Evolutionary conservation across 1,140 invertebrate genomes (phyloP).

Genomic region (Bilobella aurantiaca): DNA sequence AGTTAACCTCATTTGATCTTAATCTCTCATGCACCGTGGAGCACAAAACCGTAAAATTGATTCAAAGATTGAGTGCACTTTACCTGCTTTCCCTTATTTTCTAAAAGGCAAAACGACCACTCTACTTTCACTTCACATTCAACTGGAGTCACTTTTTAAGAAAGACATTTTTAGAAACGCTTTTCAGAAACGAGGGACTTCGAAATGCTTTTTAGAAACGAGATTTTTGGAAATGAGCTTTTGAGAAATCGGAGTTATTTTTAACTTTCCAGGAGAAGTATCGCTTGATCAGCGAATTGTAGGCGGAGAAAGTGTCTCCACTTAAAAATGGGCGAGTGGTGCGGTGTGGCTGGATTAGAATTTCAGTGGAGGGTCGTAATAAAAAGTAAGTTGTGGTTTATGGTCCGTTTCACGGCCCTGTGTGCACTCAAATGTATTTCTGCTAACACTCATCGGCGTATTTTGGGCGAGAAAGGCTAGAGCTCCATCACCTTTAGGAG

Average conservation of each 20-base stretch:
- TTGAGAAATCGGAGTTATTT: too few species aligned
- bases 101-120: background rate
- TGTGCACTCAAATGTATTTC: conserved; percentile 28
- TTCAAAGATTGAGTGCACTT: conserved; percentile 21
- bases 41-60: conserved; percentile 11
- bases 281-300: too few species aligned
- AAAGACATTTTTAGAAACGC: too few species aligned
- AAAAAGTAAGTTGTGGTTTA: conserved; percentile 16
- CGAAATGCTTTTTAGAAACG: too few species aligned
- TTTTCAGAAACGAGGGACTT: too few species aligned
- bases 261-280: too few species aligned
- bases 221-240: too few species aligned
- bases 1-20: conserved; percentile 35
- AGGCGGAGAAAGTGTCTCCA: too few species aligned
- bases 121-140: too few species aligned
- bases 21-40: conserved; percentile 15
- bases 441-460: conserved; percentile 28
- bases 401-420: conserved; percentile 31
- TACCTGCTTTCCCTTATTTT: conserved; percentile 15
- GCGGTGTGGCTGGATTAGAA: too few species aligned
- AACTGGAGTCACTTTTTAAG: too few species aligned
- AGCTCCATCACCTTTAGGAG: conserved; percentile 22
- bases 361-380: background rate
- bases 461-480: conserved; percentile 12
- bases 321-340: too few species aligned